Percentiles rank a stretch among this genome's conserved stretches.
phyloP scores from a whole-genome alignment of 2,888 invertebrate species.

The Hydrotaea cyrtoneurina region DNA sequence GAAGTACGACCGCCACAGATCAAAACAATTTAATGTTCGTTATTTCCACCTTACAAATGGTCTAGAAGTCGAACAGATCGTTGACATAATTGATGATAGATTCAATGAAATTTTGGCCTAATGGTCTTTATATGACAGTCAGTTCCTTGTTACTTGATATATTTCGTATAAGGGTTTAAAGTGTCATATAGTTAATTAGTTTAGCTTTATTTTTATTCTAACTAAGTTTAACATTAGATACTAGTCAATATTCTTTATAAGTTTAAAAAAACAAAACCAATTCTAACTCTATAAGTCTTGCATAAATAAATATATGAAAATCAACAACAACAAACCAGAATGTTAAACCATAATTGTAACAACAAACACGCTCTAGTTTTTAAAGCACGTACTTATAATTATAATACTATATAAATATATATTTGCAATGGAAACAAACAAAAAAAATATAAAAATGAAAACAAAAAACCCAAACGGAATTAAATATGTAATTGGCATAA shows the following conservation, averaged over 20 bases:
- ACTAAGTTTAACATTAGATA: constrained; percentile 59
- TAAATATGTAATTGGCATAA: constrained; percentile 38
- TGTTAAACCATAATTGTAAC: constrained; percentile 32
- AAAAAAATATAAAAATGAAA: constrained; percentile 38
- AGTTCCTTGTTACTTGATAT: constrained; percentile 15
- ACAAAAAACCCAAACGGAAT: constrained; percentile 35
- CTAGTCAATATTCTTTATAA: constrained; percentile 64
- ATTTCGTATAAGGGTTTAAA: constrained; percentile 43
- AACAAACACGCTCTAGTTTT: constrained; percentile 63
- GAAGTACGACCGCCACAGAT: too few relatives aligned
- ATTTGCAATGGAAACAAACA: constrained; percentile 43
- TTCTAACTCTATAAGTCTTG: constrained; percentile 53
- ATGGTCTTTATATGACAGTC: neutral
- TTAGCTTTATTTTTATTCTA: constrained; percentile 49
- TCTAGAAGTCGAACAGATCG: too few relatives aligned
- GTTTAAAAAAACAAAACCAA: constrained; percentile 49
- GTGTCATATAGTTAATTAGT: constrained; percentile 62
- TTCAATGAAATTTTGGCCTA: neutral
- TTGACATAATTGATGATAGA: too few relatives aligned
- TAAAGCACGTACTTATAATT: constrained; percentile 66
- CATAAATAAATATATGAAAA: constrained; percentile 45
- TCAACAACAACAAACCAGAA: constrained; percentile 9
- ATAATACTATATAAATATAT: constrained; percentile 42
- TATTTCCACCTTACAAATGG: too few relatives aligned
- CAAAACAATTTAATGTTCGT: too few relatives aligned